Percentiles rank a stretch among this genome's conserved stretches.
These are phyloP conservation scores for Hippocampus kuda DNA, from an alignment of 2,797 vertebrate species.

Conservation along the genomic window DNA sequence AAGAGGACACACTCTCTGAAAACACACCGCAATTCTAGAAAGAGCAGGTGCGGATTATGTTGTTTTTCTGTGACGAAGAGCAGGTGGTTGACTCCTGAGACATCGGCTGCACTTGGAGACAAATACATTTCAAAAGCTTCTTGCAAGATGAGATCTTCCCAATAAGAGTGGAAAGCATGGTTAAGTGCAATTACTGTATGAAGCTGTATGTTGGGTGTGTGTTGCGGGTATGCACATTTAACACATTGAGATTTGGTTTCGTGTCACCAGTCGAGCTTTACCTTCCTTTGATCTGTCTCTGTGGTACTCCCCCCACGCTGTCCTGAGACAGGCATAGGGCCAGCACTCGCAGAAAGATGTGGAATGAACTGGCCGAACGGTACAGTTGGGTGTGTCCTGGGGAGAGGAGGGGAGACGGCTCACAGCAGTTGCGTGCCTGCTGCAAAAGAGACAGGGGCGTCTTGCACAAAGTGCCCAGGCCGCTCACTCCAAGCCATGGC, in stretches of 20 bases:
- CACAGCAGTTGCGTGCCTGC: slow-evolving; percentile 77
- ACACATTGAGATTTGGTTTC: neutral
- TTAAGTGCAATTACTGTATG: too few relatives aligned
- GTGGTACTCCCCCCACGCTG: slow-evolving; percentile 70
- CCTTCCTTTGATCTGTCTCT: slow-evolving; percentile 99
- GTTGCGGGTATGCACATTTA: neutral
- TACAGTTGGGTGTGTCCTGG: slow-evolving; percentile 70
- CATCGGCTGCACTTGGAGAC: slow-evolving; percentile 58
- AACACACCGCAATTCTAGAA: slow-evolving; percentile 30
- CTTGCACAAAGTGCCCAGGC: slow-evolving; percentile 71
- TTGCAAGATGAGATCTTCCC: neutral
- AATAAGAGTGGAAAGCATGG: slow-evolving; percentile 30
- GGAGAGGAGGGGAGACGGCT: slow-evolving; percentile 49
- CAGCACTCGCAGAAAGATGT: slow-evolving; percentile 88
- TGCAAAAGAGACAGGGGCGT: slow-evolving; percentile 79
- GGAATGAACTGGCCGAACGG: slow-evolving; percentile 82
- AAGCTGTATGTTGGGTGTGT: neutral
- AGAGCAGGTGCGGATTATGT: slow-evolving; percentile 47
- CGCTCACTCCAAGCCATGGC: slow-evolving; percentile 86
- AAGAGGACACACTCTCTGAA: slow-evolving; percentile 7
- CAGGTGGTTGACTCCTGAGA: slow-evolving; percentile 67
- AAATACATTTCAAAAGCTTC: slow-evolving; percentile 61
- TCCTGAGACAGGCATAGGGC: slow-evolving; percentile 77
- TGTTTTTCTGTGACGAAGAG: slow-evolving; percentile 41
- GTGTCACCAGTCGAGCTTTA: slow-evolving; percentile 40